Evolutionary conservation across 1,140 invertebrate species (phyloP).

Genomic region (Cylas formicarius): DNA sequence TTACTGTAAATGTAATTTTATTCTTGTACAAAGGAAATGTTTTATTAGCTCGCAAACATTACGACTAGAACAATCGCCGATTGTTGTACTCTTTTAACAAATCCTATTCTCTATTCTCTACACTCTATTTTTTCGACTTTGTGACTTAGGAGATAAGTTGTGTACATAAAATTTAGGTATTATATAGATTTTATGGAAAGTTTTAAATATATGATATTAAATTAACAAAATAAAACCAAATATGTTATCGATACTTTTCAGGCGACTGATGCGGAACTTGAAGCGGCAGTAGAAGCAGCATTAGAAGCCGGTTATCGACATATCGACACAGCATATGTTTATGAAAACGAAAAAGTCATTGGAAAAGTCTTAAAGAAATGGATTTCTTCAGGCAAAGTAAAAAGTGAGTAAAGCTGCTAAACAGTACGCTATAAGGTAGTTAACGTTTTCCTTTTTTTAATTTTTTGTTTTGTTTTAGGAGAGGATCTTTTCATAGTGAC

Average conservation of each 20-base stretch:
- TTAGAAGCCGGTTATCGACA: conserved; percentile 64
- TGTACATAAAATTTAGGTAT: neutral
- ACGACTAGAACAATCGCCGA: too few relatives aligned
- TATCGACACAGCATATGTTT: conserved; percentile 75
- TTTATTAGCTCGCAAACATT: too few relatives aligned
- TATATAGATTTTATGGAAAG: neutral
- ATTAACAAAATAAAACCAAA: neutral
- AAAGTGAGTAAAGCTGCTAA: conserved; percentile 41
- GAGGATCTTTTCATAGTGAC: conserved; percentile 77
- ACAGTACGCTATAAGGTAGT: neutral
- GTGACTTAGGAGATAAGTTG: conserved; percentile 8
- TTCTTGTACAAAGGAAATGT: too few relatives aligned
- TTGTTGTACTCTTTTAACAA: too few relatives aligned
- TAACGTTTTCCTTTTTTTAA: neutral
- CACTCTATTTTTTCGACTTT: too few relatives aligned
- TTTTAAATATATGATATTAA: neutral
- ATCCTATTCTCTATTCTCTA: too few relatives aligned
- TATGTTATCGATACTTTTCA: conserved; percentile 32
- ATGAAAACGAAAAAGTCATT: conserved; percentile 74
- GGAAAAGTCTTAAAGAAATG: conserved; percentile 68
- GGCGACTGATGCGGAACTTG: conserved; percentile 64
- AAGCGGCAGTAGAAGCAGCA: conserved; percentile 57
- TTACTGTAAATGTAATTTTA: too few relatives aligned
- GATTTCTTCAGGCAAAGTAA: conserved; percentile 61
- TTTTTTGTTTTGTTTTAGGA: conserved; percentile 41